A percentile compares a stretch with the other conserved stretches of the same genome.
phyloP scores from a whole-genome alignment of 2,888 invertebrate species.

The Horisme vitalbata region DNA sequence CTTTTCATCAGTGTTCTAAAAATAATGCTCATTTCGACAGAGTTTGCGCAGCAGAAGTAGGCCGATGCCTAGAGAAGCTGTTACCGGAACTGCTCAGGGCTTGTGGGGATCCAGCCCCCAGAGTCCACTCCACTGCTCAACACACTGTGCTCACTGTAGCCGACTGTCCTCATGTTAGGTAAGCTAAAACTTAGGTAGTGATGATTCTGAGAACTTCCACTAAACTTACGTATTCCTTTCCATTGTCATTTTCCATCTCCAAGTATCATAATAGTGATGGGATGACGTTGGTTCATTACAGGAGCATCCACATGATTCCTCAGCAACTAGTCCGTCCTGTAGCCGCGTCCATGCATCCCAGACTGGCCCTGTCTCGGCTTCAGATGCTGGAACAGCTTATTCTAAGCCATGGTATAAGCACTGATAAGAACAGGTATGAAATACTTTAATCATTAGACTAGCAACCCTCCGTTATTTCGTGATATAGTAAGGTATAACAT shows the following conservation, averaged over 20 bases:
- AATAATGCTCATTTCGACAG: too few relatives aligned
- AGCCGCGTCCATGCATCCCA: slow-evolving; percentile 92
- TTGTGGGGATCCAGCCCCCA: slow-evolving; percentile 93
- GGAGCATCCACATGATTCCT: slow-evolving; percentile 91
- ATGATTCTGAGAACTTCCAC: not conserved
- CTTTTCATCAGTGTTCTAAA: too few relatives aligned
- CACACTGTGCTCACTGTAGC: slow-evolving; percentile 94
- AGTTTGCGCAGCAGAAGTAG: slow-evolving; percentile 91
- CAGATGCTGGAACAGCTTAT: slow-evolving; percentile 95
- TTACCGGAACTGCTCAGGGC: slow-evolving; percentile 92
- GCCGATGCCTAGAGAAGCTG: slow-evolving; percentile 91
- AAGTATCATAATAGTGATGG: too few relatives aligned
- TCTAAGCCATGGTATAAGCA: slow-evolving; percentile 91
- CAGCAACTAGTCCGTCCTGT: slow-evolving; percentile 92
- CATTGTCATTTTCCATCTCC: too few relatives aligned
- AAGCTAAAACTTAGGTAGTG: slow-evolving; percentile 16
- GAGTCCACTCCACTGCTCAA: slow-evolving; percentile 93
- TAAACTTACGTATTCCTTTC: too few relatives aligned
- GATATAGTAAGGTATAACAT: too few relatives aligned
- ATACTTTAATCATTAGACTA: too few relatives aligned
- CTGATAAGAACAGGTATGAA: slow-evolving; percentile 93
- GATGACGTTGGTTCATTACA: slow-evolving; percentile 39
- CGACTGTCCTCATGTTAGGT: slow-evolving; percentile 90
- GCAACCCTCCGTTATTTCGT: too few relatives aligned
- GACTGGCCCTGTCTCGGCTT: slow-evolving; percentile 91